Conservation (phyloP, 2,113 vertebrate genomes). For the Scopus umbretta region DNA sequence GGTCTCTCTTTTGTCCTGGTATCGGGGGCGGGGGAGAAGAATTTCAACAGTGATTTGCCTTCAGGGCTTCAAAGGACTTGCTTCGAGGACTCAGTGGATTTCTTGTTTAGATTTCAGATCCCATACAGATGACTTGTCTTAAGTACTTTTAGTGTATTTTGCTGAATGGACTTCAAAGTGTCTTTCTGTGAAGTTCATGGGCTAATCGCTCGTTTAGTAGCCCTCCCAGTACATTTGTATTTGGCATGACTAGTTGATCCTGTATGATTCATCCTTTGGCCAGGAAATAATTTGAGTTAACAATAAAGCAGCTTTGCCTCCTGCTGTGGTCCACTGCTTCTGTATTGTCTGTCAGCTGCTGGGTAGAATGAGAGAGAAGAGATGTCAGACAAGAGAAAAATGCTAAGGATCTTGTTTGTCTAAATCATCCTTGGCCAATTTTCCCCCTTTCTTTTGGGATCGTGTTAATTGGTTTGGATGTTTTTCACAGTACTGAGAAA, state of each 20-base stretch:
- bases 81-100: neutral
- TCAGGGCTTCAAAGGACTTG: neutral
- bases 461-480: neutral
- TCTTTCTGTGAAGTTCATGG: neutral
- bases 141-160: neutral
- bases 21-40: accelerated
- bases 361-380: neutral
- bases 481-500: neutral
- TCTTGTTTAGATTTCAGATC: neutral
- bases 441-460: neutral
- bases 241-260: neutral
- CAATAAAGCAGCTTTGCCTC: conserved; percentile 1
- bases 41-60: neutral
- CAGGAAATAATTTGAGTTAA: conserved; percentile 12
- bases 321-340: neutral
- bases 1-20: neutral
- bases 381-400: neutral
- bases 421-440: neutral
- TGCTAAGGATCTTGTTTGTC: neutral
- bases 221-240: neutral
- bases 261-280: conserved; percentile 28
- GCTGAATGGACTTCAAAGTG: neutral
- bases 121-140: neutral
- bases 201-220: neutral
- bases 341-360: neutral